phyloP scores from a whole-genome alignment of 2,888 invertebrate genomes.

The Oconnorella tubifera region DNA sequence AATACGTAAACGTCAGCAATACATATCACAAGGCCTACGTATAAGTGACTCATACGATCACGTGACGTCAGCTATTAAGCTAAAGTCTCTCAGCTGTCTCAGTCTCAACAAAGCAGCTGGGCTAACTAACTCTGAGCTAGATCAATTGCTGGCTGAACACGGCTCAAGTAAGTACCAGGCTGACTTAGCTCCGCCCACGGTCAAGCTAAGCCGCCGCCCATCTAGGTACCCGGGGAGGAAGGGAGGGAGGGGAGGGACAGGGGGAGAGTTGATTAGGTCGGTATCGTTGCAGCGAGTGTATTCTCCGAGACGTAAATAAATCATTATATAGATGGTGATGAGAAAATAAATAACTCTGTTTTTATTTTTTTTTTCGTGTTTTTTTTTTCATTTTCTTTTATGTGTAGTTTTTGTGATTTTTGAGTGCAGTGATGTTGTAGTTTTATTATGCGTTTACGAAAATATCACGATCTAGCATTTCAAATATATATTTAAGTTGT shows the following conservation, averaged over 20 bases:
- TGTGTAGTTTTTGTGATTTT: too few species aligned
- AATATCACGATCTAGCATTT: too few species aligned
- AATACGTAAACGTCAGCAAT: conserved; percentile 81
- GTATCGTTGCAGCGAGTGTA: conserved; percentile 4
- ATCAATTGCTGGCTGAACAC: conserved; percentile 2
- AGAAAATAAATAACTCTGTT: too few species aligned
- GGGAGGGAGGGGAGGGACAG: not conserved
- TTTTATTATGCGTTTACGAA: too few species aligned
- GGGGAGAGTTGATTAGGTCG: not conserved
- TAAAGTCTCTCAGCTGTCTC: conserved; percentile 5
- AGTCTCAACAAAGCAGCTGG: conserved; percentile 1
- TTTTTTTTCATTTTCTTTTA: too few species aligned
- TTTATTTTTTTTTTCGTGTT: too few species aligned
- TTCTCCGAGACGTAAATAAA: not conserved
- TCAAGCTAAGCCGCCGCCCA: not conserved
- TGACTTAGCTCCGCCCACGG: not conserved
- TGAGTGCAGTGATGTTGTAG: too few species aligned
- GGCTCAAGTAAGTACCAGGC: not conserved
- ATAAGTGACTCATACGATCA: not conserved
- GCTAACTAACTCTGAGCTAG: conserved; percentile 7
- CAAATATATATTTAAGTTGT: too few species aligned
- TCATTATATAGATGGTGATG: not conserved
- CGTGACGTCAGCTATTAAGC: not conserved
- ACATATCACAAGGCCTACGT: conserved; percentile 73
- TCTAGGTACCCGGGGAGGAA: not conserved